Conservation (phyloP, 2,797 vertebrate genomes). For the Acestrorhynchus altus region DNA sequence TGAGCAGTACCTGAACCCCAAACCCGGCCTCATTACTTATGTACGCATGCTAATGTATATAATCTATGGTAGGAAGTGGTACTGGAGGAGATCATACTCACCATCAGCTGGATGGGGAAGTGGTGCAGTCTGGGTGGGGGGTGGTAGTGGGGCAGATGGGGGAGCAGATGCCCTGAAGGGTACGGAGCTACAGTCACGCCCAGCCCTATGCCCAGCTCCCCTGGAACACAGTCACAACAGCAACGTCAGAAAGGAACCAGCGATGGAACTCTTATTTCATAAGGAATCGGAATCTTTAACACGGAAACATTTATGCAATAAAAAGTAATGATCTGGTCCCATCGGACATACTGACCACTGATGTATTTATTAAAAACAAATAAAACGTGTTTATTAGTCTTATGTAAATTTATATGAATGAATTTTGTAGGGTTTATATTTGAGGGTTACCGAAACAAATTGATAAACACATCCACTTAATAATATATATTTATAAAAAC, state of each 20-base stretch:
- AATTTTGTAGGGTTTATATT: too few relatives aligned
- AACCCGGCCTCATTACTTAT: constrained; percentile 67
- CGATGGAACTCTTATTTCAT: background rate
- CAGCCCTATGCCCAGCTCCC: constrained; percentile 97
- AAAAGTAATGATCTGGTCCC: too few relatives aligned
- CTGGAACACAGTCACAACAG: constrained; percentile 69
- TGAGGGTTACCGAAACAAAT: too few relatives aligned
- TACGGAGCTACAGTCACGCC: constrained; percentile 94
- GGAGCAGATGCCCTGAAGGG: constrained; percentile 91
- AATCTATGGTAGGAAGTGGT: constrained; percentile 25
- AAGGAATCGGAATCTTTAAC: too few relatives aligned
- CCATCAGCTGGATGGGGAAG: constrained; percentile 95
- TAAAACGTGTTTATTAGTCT: too few relatives aligned
- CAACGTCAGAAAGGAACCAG: constrained; percentile 4
- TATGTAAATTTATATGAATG: too few relatives aligned
- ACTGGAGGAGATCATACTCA: constrained; percentile 70
- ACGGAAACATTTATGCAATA: too few relatives aligned
- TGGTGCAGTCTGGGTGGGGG: constrained; percentile 96
- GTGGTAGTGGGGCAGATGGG: constrained; percentile 96
- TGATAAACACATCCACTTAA: too few relatives aligned
- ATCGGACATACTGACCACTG: too few relatives aligned
- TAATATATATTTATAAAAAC: too few relatives aligned
- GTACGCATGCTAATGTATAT: constrained; percentile 66
- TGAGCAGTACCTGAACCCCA: constrained; percentile 63
- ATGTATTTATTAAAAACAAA: too few relatives aligned